phyloP scores from a whole-genome alignment of 2,113 vertebrate species.

The Meriones unguiculatus region DNA sequence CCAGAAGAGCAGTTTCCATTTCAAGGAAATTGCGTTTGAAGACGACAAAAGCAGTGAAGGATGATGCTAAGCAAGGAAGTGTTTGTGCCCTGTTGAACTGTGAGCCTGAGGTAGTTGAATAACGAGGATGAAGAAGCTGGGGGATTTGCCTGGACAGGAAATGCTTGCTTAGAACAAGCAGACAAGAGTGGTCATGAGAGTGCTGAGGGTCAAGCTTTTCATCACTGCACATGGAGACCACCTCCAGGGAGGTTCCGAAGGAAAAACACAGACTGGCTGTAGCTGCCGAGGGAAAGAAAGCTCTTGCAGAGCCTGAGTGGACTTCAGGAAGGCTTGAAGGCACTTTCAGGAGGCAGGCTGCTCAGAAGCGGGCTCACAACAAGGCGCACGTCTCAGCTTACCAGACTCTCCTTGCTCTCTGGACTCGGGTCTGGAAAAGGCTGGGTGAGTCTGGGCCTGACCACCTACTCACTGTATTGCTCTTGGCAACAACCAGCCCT shows the following conservation, averaged over 20 bases:
- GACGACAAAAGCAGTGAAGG: slow-evolving; percentile 1
- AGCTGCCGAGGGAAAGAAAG: slow-evolving; percentile 2
- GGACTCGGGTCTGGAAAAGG: neutral
- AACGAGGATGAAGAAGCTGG: slow-evolving; percentile 49
- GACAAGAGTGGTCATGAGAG: neutral
- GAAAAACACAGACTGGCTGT: neutral
- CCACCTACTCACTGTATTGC: neutral
- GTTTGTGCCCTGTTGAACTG: neutral
- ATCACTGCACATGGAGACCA: neutral
- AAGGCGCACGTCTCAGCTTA: no score
- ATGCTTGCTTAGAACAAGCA: neutral
- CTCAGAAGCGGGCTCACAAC: neutral
- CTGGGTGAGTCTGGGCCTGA: neutral
- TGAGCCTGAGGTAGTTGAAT: slow-evolving; percentile 76
- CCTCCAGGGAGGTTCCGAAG: neutral
- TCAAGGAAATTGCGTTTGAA: neutral
- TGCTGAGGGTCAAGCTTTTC: neutral
- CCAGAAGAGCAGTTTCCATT: slow-evolving; percentile 3
- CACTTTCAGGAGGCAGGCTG: neutral
- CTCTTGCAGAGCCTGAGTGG: neutral
- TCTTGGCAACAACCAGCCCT: neutral
- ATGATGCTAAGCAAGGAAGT: neutral
- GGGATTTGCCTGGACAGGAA: neutral
- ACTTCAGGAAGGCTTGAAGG: neutral
- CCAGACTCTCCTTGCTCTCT: neutral